Evolutionary conservation across 2,113 vertebrate genomes (phyloP).

Genomic region (Melanostigma gelatinosum): DNA sequence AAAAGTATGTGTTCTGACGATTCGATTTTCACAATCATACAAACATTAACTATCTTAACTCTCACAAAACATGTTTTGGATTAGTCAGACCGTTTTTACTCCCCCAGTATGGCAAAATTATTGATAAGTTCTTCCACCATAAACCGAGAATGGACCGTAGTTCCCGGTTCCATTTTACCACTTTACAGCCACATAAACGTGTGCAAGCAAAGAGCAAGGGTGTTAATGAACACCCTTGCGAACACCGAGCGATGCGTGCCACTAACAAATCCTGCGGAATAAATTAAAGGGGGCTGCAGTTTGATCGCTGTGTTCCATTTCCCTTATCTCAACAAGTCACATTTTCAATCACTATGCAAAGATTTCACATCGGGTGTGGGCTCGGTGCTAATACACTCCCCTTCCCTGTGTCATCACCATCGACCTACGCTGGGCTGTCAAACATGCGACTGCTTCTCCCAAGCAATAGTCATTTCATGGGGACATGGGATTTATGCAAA

Average conservation of each 20-base stretch:
- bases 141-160: background rate
- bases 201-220: constrained; percentile 52
- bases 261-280: constrained; percentile 67
- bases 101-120: background rate
- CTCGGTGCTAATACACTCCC: constrained; percentile 62
- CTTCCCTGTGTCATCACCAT: constrained; percentile 56
- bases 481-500: constrained; percentile 58
- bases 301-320: constrained; percentile 67
- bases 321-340: constrained; percentile 79
- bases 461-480: constrained; percentile 58
- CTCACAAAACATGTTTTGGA: background rate
- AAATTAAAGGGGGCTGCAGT: constrained; percentile 68
- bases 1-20: background rate
- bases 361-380: constrained; percentile 58
- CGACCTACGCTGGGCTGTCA: constrained; percentile 54
- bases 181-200: constrained; percentile 28
- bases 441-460: constrained; percentile 49
- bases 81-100: background rate
- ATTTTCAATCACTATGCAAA: constrained; percentile 77
- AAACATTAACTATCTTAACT: background rate
- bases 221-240: constrained; percentile 68
- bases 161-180: constrained; percentile 20
- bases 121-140: background rate
- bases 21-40: background rate
- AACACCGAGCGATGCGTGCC: constrained; percentile 58